Conservation (phyloP, 2,888 invertebrate species). For the Acronicta leporina region DNA sequence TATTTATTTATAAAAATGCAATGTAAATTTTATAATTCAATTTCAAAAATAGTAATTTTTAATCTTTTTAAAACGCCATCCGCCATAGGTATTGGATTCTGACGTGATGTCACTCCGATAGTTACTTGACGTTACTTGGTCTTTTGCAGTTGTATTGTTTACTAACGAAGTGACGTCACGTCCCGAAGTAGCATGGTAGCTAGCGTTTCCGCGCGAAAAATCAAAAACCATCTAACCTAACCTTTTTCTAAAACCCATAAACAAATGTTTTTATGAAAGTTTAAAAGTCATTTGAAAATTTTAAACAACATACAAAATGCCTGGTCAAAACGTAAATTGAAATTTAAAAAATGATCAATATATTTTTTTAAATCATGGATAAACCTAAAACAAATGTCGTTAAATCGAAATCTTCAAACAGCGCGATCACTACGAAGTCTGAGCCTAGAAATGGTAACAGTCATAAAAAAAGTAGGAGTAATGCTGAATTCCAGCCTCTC, state of each 20-base stretch:
- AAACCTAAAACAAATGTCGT: conserved; percentile 56
- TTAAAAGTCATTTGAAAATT: conserved; percentile 14
- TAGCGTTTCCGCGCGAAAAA: no score
- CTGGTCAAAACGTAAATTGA: background rate
- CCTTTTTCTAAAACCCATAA: background rate
- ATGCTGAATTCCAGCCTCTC: conserved; percentile 59
- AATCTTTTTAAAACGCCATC: no score
- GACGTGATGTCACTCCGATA: no score
- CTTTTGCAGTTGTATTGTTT: no score
- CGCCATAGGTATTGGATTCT: no score
- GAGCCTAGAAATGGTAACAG: conserved; percentile 40
- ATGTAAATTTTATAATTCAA: no score
- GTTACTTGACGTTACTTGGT: no score
- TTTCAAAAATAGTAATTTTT: no score
- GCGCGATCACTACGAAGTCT: conserved; percentile 48
- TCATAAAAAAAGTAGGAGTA: conserved; percentile 64
- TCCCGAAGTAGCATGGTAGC: no score
- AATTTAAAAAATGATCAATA: background rate
- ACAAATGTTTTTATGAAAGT: background rate
- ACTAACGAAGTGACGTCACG: no score
- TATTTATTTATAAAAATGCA: no score
- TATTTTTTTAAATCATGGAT: conserved; percentile 52
- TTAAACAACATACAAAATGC: conserved; percentile 20
- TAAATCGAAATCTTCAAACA: conserved; percentile 72
- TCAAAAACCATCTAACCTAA: background rate